Evolutionary conservation across 1,140 invertebrate species (phyloP).

Genomic region (Drusus annulatus): DNA sequence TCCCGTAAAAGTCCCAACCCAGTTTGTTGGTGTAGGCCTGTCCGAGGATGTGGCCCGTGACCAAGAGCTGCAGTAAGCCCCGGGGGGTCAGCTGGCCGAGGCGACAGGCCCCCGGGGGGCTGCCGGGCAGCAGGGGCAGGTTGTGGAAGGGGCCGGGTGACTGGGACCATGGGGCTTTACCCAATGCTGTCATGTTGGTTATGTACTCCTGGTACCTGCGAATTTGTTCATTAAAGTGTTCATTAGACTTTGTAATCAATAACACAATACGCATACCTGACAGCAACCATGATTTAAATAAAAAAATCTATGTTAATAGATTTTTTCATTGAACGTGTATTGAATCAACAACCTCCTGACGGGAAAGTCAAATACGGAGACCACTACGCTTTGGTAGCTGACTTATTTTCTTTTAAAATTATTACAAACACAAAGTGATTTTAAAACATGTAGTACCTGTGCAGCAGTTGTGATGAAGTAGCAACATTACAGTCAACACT

Average conservation of each 20-base stretch:
- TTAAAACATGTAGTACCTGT: slow-evolving; percentile 64
- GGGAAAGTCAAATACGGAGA: too few relatives aligned
- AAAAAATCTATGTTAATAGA: too few relatives aligned
- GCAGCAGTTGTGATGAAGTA: slow-evolving; percentile 68
- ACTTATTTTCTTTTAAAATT: too few relatives aligned
- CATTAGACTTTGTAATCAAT: too few relatives aligned
- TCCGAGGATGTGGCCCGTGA: slow-evolving; percentile 81
- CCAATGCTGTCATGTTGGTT: slow-evolving; percentile 72
- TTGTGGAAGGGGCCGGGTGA: slow-evolving; percentile 87
- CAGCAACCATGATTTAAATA: too few relatives aligned
- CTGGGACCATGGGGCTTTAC: slow-evolving; percentile 79
- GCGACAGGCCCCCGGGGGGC: slow-evolving; percentile 73
- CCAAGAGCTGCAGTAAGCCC: slow-evolving; percentile 79
- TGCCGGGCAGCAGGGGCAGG: slow-evolving; percentile 81
- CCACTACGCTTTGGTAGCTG: too few relatives aligned
- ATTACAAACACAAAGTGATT: too few relatives aligned
- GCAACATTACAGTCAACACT: slow-evolving; percentile 82
- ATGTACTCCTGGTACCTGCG: slow-evolving; percentile 75
- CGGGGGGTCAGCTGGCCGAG: slow-evolving; percentile 82
- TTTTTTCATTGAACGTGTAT: too few relatives aligned
- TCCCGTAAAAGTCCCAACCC: slow-evolving; percentile 59
- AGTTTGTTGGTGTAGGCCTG: slow-evolving; percentile 76
- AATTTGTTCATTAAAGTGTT: too few relatives aligned
- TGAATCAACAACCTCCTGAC: too few relatives aligned
- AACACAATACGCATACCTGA: too few relatives aligned